Evolutionary conservation across 2,797 vertebrate genomes (phyloP), one percentile per base, ranked within the genome.

Genomic region (Telmatherina bonti): DNA sequence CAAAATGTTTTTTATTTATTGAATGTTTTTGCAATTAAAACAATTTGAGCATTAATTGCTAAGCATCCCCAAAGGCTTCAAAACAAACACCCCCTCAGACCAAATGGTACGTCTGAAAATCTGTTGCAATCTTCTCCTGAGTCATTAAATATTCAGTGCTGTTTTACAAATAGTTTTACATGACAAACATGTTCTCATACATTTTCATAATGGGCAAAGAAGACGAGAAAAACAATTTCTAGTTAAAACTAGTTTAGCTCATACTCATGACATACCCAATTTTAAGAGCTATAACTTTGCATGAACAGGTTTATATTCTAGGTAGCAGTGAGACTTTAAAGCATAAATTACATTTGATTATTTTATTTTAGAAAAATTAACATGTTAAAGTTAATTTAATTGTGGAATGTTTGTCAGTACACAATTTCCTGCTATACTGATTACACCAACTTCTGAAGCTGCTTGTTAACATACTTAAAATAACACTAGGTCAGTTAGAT

Each of bases 51-150:
- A 56, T 72, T 70, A 73, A 62, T 70, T 55, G 55, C 45, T 12
- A 41, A 60, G 12, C 69, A 55, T 65, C 38, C 27, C 24, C 52
- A 11, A 33, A 55, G 65, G 31, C 49, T 64, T 70, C 62, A 75
- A 78, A 79, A 74, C 26, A 18, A 79, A 18, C 68, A 45, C n/a
- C n/a, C n/a, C n/a, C n/a, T n/a, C n/a, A n/a, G n/a, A 77, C 62
- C 63, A 84, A 71, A 71, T n/a, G 47, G 12, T 41, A 16, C 69
- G 33, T 57, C 29, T 31, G 12, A 73, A 71, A 49, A 51, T 41
- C 5, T 52, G 13, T 16, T 56, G 30, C 13, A 41, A 15, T 72
- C 16, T 74, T 35, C 29, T 43, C 1, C 35, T 16, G 15, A 41
- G 38, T 4, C 13, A 41, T 54, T 67, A 62, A 79, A 41, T 43